These are phyloP conservation scores for Zingel zingel DNA, from an alignment of 2,113 vertebrate species.

Conservation along the genomic window DNA sequence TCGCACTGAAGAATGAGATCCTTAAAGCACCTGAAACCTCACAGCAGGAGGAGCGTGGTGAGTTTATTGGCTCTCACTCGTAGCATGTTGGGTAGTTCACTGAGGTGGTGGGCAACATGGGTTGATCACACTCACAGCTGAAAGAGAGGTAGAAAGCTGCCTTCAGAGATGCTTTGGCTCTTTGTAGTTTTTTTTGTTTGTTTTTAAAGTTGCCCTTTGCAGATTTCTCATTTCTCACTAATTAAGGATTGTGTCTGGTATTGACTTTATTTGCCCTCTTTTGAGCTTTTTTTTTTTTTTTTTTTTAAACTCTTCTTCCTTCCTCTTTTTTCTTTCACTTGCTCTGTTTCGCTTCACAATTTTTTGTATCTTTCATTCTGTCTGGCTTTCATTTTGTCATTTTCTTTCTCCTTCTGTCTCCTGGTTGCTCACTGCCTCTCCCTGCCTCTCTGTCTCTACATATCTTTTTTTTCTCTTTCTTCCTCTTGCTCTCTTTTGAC, in stretches of 20 bases:
- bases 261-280: constrained; percentile 20
- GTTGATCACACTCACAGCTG: constrained; percentile 1
- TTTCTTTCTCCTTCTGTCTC: constrained; percentile 63
- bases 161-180: constrained; percentile 4
- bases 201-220: constrained; percentile 46
- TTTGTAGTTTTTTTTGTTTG: constrained; percentile 8
- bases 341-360: constrained; percentile 29
- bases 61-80: constrained; percentile 65
- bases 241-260: constrained; percentile 13
- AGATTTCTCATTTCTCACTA: background rate
- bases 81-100: constrained; percentile 39
- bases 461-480: constrained; percentile 11
- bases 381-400: constrained; percentile 74
- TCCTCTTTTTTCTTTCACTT: constrained; percentile 1
- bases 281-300: constrained; percentile 17
- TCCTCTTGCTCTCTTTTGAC: constrained; percentile 25
- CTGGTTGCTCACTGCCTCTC: constrained; percentile 54
- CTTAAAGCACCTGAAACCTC: constrained; percentile 86
- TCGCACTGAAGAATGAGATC: constrained; percentile 81
- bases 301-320: constrained; percentile 23
- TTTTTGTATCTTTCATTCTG: constrained; percentile 56
- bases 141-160: constrained; percentile 9
- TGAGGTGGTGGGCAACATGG: constrained; percentile 6
- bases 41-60: constrained; percentile 84
- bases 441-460: constrained; percentile 9